Evolutionary conservation across 2,113 vertebrate species (phyloP), one percentile per base, ranked within the genome.

Genomic region (Piaya cayana): DNA sequence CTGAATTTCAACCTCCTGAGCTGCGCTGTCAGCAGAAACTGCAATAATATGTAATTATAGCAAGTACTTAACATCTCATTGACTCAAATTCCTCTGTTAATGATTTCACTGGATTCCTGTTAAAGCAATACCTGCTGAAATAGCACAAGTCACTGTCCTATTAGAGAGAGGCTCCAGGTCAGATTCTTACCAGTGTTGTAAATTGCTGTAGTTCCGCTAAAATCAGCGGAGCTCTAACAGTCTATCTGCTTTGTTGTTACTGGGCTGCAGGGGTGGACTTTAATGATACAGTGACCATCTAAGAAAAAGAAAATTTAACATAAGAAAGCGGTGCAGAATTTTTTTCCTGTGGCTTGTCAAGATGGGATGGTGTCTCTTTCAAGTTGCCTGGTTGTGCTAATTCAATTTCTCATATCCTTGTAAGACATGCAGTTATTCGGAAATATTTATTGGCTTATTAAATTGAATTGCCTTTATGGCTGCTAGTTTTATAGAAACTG

Each of bases 61-160:
- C 82, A 95, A 93, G 92, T 91, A 76, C 82, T 95, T 87, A 95
- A 96, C 93, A 96, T 96, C 92, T 92, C 96, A 95, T 96, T 97
- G 91, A 88, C 86, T 97, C 96, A 91, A 76, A 97, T 94, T 93
- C 95, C 93, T 96, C 94, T 96, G 86, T 96, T 96, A 96, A 94
- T 96, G 94, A 94, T 94, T 95, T 96, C 94, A 67, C 52, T 78
- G 82, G 86, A 94, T 95, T 95, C 94, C 68, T 96, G 91, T 93
- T 96, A 89, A 96, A 94, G 86, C 86, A 80, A 96, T 89, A 92
- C 86, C 82, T 95, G 92, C 83, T 95, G 90, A 92, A 96, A 82
- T 95, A 88, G 88, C 74, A 64, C 80, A 72, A 91, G 87, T 58
- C 59, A 15, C 52, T 95, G 76, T 71, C 65, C 65, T 92, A 5